Conservation (phyloP, 2,888 invertebrate genomes). For the Epirrhoe tristata region DNA sequence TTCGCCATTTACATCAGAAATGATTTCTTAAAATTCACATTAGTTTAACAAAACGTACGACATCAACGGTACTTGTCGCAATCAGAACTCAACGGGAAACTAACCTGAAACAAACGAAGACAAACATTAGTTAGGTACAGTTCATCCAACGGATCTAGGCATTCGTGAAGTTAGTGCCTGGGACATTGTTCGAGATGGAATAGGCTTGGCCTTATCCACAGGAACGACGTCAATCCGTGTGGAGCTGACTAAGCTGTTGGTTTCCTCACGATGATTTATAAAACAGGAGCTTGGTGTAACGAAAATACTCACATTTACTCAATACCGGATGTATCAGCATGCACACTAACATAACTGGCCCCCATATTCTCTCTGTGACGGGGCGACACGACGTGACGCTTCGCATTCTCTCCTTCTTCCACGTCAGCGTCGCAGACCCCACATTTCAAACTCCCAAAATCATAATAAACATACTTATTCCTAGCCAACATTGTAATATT, state of each 20-base stretch:
- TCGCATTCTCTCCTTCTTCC: slow-evolving; percentile 73
- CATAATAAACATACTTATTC: slow-evolving; percentile 75
- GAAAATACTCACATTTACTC: slow-evolving; percentile 66
- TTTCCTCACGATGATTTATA: too few relatives aligned
- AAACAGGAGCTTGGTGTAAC: neutral
- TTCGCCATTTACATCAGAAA: slow-evolving; percentile 40
- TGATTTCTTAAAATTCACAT: slow-evolving; percentile 40
- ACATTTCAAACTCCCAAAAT: slow-evolving; percentile 73
- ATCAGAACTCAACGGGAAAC: slow-evolving; percentile 9
- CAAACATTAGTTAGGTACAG: neutral
- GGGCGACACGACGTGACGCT: slow-evolving; percentile 73
- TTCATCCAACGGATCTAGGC: too few relatives aligned
- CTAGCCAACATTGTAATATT: slow-evolving; percentile 75
- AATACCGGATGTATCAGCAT: slow-evolving; percentile 64
- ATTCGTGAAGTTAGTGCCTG: too few relatives aligned
- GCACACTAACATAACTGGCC: slow-evolving; percentile 73
- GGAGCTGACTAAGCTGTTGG: too few relatives aligned
- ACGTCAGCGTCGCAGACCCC: slow-evolving; percentile 75
- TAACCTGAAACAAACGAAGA: slow-evolving; percentile 29
- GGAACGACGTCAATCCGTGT: too few relatives aligned
- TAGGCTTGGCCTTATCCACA: too few relatives aligned
- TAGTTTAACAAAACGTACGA: slow-evolving; percentile 36
- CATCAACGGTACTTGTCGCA: slow-evolving; percentile 5
- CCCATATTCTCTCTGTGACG: slow-evolving; percentile 79
- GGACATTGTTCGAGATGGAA: too few relatives aligned